Conservation (phyloP, 2,888 invertebrate genomes). For the Abscondita cerata region DNA sequence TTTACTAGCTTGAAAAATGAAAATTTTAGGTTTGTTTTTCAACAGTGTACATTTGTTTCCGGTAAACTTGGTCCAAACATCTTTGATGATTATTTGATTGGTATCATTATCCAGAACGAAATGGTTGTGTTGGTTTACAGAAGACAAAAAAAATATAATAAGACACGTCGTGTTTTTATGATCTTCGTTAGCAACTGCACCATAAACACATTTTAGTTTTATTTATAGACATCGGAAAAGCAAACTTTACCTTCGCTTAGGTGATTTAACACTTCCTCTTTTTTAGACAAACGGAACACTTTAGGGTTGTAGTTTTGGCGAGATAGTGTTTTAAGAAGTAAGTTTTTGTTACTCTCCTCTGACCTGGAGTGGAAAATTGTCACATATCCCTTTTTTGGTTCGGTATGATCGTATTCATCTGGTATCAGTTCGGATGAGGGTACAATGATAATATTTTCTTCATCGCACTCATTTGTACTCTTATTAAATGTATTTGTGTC, state of each 20-base stretch:
- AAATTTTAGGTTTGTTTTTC: conserved; percentile 53
- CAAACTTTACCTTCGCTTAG: no score
- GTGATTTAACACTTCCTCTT: no score
- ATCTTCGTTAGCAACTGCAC: conserved; percentile 32
- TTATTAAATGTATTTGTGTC: no score
- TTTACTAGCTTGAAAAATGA: conserved; percentile 49
- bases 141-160: conserved; percentile 46
- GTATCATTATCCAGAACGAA: conserved; percentile 32
- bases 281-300: no score
- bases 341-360: conserved; percentile 33
- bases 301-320: no score
- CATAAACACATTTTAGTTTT: conserved; percentile 3
- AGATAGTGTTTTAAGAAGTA: no score
- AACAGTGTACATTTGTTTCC: conserved; percentile 43
- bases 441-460: conserved; percentile 43
- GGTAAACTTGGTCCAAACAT: conserved; percentile 49
- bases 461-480: no score
- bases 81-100: conserved; percentile 24
- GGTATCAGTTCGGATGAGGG: conserved; percentile 53
- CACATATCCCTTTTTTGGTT: conserved; percentile 35
- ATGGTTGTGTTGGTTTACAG: conserved; percentile 21
- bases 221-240: no score
- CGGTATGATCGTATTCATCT: conserved; percentile 50
- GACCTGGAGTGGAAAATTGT: conserved; percentile 32
- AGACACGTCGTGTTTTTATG: conserved; percentile 41